Percentiles rank a stretch among this genome's conserved stretches.
Conservation (phyloP, 2,113 vertebrate species). For the Zingel zingel region DNA sequence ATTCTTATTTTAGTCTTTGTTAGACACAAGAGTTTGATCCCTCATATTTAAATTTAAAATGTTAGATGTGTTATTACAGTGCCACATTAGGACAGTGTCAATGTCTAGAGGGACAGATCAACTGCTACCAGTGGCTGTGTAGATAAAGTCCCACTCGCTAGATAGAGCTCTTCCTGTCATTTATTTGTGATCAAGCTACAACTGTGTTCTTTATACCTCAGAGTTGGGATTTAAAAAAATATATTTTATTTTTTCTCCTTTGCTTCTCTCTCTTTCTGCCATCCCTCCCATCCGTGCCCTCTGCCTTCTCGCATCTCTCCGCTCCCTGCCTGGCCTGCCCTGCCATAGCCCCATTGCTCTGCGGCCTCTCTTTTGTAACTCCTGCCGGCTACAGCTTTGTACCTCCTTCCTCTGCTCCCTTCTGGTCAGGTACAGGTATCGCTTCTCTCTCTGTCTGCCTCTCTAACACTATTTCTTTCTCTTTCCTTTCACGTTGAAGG, state of each 20-base stretch:
- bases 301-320: conserved; percentile 75
- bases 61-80: background rate
- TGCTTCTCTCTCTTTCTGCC: conserved; percentile 79
- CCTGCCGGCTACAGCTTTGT: conserved; percentile 98
- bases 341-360: conserved; percentile 95
- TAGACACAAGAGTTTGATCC: background rate
- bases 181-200: conserved; percentile 22
- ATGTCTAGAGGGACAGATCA: conserved; percentile 3
- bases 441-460: conserved; percentile 80
- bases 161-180: conserved; percentile 19
- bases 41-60: background rate
- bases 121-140: conserved; percentile 13
- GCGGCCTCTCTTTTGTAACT: conserved; percentile 97
- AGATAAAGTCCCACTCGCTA: background rate
- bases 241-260: conserved; percentile 82
- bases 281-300: conserved; percentile 24
- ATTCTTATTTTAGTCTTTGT: background rate
- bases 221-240: conserved; percentile 78
- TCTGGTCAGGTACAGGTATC: conserved; percentile 99
- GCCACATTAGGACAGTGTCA: background rate
- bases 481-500: conserved; percentile 34
- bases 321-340: conserved; percentile 61
- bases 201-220: conserved; percentile 66
- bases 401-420: conserved; percentile 97
- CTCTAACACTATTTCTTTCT: conserved; percentile 33